Evolutionary conservation across 2,113 vertebrate species (phyloP), one percentile per base, ranked within the genome.

Genomic region (Ascaphus truei): DNA sequence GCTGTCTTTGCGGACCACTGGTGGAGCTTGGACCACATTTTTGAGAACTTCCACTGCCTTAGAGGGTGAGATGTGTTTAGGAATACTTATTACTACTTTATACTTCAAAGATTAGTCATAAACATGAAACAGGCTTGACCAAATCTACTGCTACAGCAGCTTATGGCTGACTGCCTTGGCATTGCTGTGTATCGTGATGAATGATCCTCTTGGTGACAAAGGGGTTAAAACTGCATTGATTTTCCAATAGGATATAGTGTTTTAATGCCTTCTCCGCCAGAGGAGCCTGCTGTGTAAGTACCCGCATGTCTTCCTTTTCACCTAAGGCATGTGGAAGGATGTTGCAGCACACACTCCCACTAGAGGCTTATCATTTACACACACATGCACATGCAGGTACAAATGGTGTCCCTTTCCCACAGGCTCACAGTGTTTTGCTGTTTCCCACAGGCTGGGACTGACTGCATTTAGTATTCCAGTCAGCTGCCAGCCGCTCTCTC

Each of bases 381-480:
- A 4, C 10, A 56, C 26, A 66, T 29, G n/a, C 3, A 43, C 13
- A 55, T 37, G 48, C 45, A 51, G 29, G 5, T 22, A 56, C 16
- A 25, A 31, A 30, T 39, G 22, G 27, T 45, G 63, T 8, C 27
- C 5, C 30, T 66, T 66, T 66, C 34, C 27, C 36, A 66, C 7
- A 31, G 27, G 16, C 39, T 30, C 8, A 13, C 8, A 10, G 36
- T 37, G 13, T 43, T 56, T 45, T 37, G n/a, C n/a, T n/a, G 33
- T 56, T 56, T 41, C 34, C 51, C 51, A 55, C 36, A 43, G 50
- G 3, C 37, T 22, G n/a, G 34, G 16, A 66, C 3, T 25, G 7
- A 12, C 18, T 13, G 36, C 37, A 33, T 34, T 30, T 68, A 50
- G 41, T 59, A 68, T 68, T 68, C 66, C 23, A 68, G 66, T 48